A percentile compares a stretch with the other conserved stretches of the same genome.
phyloP scores from a whole-genome alignment of 2,113 vertebrate species.

The Oceanodroma tethys region DNA sequence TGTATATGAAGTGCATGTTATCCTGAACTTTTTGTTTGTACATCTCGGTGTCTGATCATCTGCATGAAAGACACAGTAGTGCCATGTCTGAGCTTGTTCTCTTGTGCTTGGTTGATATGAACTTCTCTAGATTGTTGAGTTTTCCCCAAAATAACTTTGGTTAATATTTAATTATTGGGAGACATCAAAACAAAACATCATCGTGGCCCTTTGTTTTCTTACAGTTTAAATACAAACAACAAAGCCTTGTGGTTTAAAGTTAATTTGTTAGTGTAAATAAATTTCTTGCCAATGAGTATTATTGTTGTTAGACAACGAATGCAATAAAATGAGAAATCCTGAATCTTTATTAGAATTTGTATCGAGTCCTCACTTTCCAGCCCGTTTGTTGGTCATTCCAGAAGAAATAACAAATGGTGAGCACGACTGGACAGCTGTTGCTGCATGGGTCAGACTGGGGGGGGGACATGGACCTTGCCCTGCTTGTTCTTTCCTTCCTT shows the following conservation, averaged over 20 bases:
- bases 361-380: background rate
- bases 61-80: constrained; percentile 81
- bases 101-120: constrained; percentile 74
- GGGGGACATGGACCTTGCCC: background rate
- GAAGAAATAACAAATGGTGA: background rate
- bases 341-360: constrained; percentile 48
- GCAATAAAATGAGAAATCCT: constrained; percentile 80
- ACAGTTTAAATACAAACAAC: constrained; percentile 55
- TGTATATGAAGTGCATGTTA: constrained; percentile 73
- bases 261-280: constrained; percentile 84
- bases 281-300: constrained; percentile 81
- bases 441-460: background rate
- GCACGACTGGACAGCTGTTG: background rate
- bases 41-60: constrained; percentile 71
- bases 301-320: constrained; percentile 84
- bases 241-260: constrained; percentile 71
- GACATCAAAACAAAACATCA: constrained; percentile 52
- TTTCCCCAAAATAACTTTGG: constrained; percentile 53
- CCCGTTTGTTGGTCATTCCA: background rate
- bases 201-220: constrained; percentile 70
- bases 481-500: background rate
- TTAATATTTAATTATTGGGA: constrained; percentile 62
- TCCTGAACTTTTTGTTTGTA: constrained; percentile 68
- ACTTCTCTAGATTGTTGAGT: constrained; percentile 66
- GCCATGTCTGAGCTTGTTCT: constrained; percentile 69